phyloP scores from a whole-genome alignment of 2,888 invertebrate species.

The Alloscopus bannaensis region DNA sequence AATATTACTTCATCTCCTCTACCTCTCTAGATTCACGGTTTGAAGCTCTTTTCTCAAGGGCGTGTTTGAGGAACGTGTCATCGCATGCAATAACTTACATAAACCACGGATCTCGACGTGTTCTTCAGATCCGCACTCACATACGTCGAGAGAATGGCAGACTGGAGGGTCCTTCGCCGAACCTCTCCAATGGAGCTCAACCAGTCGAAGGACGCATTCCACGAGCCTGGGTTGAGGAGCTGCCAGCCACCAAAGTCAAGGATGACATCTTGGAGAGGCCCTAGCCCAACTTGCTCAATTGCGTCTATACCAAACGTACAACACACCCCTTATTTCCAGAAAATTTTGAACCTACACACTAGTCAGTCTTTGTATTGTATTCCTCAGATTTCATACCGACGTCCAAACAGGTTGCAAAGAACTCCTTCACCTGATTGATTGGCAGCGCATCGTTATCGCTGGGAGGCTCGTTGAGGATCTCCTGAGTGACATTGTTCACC shows the following conservation, averaged over 20 bases:
- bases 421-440: constrained; percentile 69
- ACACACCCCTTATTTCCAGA: neutral
- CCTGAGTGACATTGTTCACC: constrained; percentile 67
- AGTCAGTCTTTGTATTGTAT: neutral
- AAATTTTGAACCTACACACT: neutral
- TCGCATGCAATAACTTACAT: constrained; percentile 67
- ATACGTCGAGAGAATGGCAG: constrained; percentile 47
- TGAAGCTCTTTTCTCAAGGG: neutral
- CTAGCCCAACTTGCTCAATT: constrained; percentile 58
- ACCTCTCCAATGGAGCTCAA: constrained; percentile 42
- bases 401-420: constrained; percentile 64
- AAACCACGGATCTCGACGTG: constrained; percentile 55
- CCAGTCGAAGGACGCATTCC: constrained; percentile 59
- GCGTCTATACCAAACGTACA: constrained; percentile 52
- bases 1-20: neutral
- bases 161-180: constrained; percentile 45
- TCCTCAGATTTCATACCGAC: constrained; percentile 24
- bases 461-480: constrained; percentile 59
- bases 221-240: constrained; percentile 43
- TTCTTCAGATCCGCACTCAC: constrained; percentile 67
- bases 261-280: constrained; percentile 43
- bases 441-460: constrained; percentile 63
- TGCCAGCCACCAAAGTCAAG: constrained; percentile 65
- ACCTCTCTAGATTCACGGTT: neutral
- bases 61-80: neutral